Conservation (phyloP, 2,113 vertebrate genomes). For the Limnothrissa miodon region DNA sequence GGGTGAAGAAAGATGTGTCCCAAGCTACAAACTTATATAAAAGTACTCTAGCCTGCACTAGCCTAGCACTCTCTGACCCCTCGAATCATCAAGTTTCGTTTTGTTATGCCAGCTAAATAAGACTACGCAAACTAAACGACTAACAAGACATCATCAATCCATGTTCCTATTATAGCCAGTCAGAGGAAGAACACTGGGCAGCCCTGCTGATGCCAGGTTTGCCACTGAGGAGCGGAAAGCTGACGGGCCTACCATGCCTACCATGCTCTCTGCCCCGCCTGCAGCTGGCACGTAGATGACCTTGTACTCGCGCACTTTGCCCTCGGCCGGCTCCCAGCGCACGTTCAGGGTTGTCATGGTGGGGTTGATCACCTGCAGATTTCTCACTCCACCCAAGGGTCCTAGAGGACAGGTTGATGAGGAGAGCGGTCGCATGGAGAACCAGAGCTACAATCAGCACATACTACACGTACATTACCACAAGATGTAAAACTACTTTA, state of each 20-base stretch:
- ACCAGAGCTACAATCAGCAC: neutral
- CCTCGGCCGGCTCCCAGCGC: slow-evolving; percentile 92
- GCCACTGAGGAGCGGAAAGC: slow-evolving; percentile 11
- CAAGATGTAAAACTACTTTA: neutral
- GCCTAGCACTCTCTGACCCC: neutral
- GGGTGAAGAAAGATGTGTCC: neutral
- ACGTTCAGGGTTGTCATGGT: slow-evolving; percentile 89
- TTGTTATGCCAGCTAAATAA: neutral
- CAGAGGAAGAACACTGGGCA: neutral
- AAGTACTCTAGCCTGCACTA: too few relatives aligned
- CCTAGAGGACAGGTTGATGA: slow-evolving; percentile 67
- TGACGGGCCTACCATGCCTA: slow-evolving; percentile 63
- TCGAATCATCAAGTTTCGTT: neutral
- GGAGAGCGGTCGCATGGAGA: neutral
- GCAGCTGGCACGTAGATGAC: slow-evolving; percentile 78
- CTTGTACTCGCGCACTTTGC: slow-evolving; percentile 88
- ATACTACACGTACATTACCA: neutral
- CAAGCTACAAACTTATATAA: neutral
- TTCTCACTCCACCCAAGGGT: slow-evolving; percentile 85
- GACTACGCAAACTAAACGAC: neutral
- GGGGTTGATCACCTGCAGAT: slow-evolving; percentile 87
- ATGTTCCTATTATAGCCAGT: neutral
- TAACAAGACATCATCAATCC: neutral
- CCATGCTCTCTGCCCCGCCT: slow-evolving; percentile 84
- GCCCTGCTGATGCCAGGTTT: neutral